Conservation (phyloP, 2,797 vertebrate species). For the Petrocephalus sullivani region DNA sequence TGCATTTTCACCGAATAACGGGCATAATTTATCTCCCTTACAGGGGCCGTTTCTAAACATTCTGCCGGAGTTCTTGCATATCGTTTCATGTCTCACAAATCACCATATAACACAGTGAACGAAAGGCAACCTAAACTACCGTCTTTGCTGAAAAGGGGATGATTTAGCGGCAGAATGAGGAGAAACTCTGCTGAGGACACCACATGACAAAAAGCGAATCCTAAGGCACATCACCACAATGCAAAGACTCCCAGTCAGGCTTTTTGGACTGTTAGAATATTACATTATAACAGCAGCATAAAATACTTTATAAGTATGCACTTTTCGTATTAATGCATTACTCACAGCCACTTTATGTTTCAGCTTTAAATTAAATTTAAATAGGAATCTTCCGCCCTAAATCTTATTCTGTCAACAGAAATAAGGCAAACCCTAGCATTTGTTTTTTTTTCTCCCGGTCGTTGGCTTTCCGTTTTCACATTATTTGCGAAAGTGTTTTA, state of each 20-base stretch:
- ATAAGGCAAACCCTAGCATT: neutral
- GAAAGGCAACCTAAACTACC: neutral
- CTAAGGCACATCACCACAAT: neutral
- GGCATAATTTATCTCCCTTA: conserved; percentile 10
- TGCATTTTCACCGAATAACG: conserved; percentile 9
- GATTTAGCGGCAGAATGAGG: neutral
- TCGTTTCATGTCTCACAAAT: conserved; percentile 5
- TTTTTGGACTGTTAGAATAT: neutral
- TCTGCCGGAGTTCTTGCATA: neutral
- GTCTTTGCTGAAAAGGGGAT: neutral
- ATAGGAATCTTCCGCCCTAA: neutral
- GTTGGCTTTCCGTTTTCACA: neutral
- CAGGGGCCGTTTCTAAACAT: neutral
- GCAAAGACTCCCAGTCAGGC: neutral
- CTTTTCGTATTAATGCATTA: neutral
- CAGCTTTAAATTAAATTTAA: neutral
- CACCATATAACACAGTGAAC: neutral
- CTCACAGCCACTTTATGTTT: neutral
- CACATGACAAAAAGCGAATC: neutral
- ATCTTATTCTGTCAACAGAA: neutral
- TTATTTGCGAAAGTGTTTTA: neutral
- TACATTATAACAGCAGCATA: neutral
- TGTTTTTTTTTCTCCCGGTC: neutral
- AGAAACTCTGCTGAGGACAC: neutral
- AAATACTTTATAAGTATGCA: neutral